Percentiles rank a stretch among this genome's conserved stretches.
These are phyloP conservation scores for Tolypeutes matacus DNA, from an alignment of 2,797 vertebrate species.

Conservation along the genomic window DNA sequence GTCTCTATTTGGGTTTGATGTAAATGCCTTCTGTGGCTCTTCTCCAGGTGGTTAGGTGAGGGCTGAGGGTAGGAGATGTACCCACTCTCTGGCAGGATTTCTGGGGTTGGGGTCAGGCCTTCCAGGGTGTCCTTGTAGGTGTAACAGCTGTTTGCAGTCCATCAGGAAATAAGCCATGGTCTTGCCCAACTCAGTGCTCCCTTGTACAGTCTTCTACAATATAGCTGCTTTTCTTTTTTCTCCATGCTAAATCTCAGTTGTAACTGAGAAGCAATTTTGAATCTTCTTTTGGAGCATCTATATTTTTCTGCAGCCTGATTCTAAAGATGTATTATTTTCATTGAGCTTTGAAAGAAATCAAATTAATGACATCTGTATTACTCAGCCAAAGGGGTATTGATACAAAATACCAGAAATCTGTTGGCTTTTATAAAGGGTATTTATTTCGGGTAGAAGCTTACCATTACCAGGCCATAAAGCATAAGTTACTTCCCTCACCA, in stretches of 20 bases:
- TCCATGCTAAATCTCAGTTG: neutral
- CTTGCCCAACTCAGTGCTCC: neutral
- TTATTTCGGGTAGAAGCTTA: no score
- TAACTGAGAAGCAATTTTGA: neutral
- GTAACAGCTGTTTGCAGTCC: no score
- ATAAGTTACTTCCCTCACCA: no score
- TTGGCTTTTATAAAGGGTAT: no score
- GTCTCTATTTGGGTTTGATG: neutral
- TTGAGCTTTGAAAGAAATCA: constrained; percentile 27
- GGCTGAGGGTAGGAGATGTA: no score
- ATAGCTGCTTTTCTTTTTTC: neutral
- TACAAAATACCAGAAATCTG: no score
- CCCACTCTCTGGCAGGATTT: neutral
- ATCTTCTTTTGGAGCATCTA: neutral
- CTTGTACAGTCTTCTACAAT: neutral
- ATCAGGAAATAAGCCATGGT: neutral
- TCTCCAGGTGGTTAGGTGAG: neutral
- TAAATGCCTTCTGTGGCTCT: neutral
- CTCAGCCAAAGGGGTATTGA: no score
- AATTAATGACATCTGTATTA: neutral
- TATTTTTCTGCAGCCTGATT: neutral
- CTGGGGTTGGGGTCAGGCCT: neutral
- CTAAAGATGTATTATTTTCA: neutral
- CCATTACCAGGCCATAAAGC: no score
- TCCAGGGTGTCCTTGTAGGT: neutral